These are phyloP conservation scores for Biston betularia DNA, from an alignment of 2,888 invertebrate genomes.

Conservation along the genomic window DNA sequence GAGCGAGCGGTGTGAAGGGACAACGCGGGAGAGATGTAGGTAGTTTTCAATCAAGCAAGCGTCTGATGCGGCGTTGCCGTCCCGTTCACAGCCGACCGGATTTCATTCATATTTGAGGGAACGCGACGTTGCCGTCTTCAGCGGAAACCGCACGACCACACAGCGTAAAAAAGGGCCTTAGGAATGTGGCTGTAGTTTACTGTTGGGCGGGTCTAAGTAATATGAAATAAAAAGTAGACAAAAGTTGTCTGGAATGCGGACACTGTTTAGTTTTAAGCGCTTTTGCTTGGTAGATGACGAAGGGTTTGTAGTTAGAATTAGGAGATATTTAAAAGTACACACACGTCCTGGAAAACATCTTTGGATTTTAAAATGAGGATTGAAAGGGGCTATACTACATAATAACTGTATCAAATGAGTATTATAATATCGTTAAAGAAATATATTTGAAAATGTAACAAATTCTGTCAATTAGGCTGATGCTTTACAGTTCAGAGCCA, in stretches of 20 bases:
- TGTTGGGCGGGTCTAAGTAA: slow-evolving; percentile 79
- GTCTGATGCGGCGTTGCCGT: slow-evolving; percentile 84
- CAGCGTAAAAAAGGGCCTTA: slow-evolving; percentile 83
- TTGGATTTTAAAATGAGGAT: not conserved
- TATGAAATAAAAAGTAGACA: slow-evolving; percentile 77
- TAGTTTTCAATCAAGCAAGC: slow-evolving; percentile 83
- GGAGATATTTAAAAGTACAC: not conserved
- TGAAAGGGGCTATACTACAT: not conserved
- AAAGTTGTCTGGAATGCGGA: slow-evolving; percentile 76
- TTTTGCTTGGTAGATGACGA: slow-evolving; percentile 15
- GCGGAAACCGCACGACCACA: slow-evolving; percentile 85
- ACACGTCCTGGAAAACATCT: not conserved
- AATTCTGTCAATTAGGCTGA: not conserved
- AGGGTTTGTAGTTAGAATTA: slow-evolving; percentile 13
- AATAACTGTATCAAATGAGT: too few species aligned
- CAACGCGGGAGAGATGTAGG: slow-evolving; percentile 79
- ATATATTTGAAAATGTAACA: not conserved
- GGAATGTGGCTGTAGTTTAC: slow-evolving; percentile 83
- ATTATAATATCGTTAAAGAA: not conserved
- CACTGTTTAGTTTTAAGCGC: slow-evolving; percentile 55
- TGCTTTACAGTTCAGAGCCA: not conserved
- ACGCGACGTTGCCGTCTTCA: slow-evolving; percentile 84
- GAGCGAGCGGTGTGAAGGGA: slow-evolving; percentile 59
- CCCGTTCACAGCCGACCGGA: slow-evolving; percentile 79
- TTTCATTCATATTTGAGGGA: slow-evolving; percentile 85